Evolutionary conservation across 2,797 vertebrate genomes (phyloP).

Genomic region (Scolopax rusticola): DNA sequence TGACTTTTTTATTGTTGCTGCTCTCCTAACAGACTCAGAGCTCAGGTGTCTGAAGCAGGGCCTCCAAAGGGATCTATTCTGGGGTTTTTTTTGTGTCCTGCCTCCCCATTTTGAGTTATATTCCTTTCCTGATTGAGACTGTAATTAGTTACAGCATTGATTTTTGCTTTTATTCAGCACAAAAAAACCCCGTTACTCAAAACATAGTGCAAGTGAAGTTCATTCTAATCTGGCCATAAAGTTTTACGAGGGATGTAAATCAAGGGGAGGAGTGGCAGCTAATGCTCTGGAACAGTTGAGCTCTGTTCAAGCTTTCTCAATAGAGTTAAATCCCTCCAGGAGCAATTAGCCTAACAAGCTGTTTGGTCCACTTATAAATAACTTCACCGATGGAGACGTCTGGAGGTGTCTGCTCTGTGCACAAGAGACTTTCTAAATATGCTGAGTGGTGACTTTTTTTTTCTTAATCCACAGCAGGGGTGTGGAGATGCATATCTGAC

Average conservation of each 20-base stretch:
- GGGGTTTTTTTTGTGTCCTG: not conserved
- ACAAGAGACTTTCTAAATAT: not conserved
- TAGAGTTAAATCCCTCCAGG: constrained; percentile 49
- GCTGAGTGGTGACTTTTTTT: not conserved
- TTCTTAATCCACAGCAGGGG: not conserved
- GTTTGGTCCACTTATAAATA: constrained; percentile 62
- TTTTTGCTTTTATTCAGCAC: constrained; percentile 32
- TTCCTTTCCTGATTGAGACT: not conserved
- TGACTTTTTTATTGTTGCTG: not conserved
- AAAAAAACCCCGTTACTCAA: not conserved
- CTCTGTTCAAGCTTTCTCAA: constrained; percentile 28
- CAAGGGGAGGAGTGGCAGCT: constrained; percentile 51
- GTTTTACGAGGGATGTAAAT: constrained; percentile 66
- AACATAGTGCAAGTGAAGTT: constrained; percentile 70
- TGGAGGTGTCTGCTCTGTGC: constrained; percentile 43
- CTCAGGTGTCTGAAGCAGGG: not conserved
- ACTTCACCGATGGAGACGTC: constrained; percentile 27
- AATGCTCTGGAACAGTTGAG: constrained; percentile 36
- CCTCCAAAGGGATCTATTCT: not conserved
- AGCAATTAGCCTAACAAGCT: constrained; percentile 63
- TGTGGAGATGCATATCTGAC: not conserved
- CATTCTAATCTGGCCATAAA: constrained; percentile 70
- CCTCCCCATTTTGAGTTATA: not conserved
- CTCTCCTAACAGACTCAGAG: not conserved
- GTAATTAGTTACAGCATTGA: not conserved